Evolutionary conservation across 2,113 vertebrate genomes (phyloP).

Genomic region (Nasalis larvatus): DNA sequence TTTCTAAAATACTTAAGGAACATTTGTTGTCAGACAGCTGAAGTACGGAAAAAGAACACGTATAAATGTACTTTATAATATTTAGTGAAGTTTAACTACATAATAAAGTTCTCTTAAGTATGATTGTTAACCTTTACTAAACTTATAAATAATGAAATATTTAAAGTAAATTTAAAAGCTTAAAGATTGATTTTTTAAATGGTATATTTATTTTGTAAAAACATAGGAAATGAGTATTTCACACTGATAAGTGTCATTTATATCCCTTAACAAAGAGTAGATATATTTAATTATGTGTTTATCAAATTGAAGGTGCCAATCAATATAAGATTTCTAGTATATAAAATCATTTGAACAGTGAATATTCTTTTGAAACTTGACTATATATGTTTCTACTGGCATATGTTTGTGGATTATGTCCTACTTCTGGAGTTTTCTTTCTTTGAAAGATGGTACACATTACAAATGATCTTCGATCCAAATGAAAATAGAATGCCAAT

Average conservation of each 20-base stretch:
- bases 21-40: neutral
- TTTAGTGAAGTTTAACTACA: neutral
- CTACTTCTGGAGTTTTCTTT: neutral
- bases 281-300: neutral
- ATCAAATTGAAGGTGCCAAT: neutral
- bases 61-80: neutral
- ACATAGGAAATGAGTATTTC: neutral
- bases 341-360: neutral
- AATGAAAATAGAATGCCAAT: neutral
- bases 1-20: neutral
- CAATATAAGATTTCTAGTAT: neutral
- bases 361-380: neutral
- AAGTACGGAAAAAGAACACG: neutral
- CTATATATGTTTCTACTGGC: neutral
- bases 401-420: neutral
- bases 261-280: neutral
- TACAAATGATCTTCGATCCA: neutral
- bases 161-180: neutral
- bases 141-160: neutral
- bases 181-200: neutral
- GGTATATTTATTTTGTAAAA: neutral
- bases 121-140: neutral
- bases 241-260: neutral
- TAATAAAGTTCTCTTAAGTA: neutral
- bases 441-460: neutral